Base-by-base conservation (phyloP, 2,797 vertebrate genomes). In the Vultur gryphus region DNA sequence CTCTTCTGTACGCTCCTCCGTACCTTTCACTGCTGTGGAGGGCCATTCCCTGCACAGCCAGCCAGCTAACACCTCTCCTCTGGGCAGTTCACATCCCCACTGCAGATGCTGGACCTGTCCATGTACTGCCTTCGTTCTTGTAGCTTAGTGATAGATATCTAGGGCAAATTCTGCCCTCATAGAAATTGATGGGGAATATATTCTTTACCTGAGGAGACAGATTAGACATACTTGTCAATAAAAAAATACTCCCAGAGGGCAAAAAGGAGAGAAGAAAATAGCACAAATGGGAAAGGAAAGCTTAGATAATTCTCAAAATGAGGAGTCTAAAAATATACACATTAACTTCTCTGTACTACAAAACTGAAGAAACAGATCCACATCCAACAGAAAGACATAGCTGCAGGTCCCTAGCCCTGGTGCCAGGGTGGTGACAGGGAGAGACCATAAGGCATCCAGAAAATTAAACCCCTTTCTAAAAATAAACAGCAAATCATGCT, bases 91-190 rank as follows among this genome's bases (percentile, higher is more conserved):
- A 1, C 51, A 3, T 12, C 73, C 51, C 65, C 37, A 0, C 24
- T 3, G 18, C 69, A 3, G 55, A 2, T 10, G 57, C 43, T 7
- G 54, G 31, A 10, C 41, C 44, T 29, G 19, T 15, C 62, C 58
- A 12, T 2, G 4, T 2, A 3, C 13, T 1, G 8, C 78, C 54
- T 21, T 16, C 7, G 1, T 7, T 19, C 67, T 21, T 2, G 13
- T 3, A 8, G 48, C 49, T 11, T 1, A 6, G 51, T 1, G 33
- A 59, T 0, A 15, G 44, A 5, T 5, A 43, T 1, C 14, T 1
- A 0, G 20, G 31, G 49, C 54, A 31, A 29, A 6, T n/a, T 44
- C 72, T 24, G 59, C n/a, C 28, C 33, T 8, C 51, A 2, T 3
- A 26, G 26, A 28, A 39, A 46, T 0, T 0, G 37, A 28, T 9